A percentile compares a stretch with the other conserved stretches of the same genome.
phyloP scores from a whole-genome alignment of 2,888 invertebrate species.

The Geophilus truncorum region DNA sequence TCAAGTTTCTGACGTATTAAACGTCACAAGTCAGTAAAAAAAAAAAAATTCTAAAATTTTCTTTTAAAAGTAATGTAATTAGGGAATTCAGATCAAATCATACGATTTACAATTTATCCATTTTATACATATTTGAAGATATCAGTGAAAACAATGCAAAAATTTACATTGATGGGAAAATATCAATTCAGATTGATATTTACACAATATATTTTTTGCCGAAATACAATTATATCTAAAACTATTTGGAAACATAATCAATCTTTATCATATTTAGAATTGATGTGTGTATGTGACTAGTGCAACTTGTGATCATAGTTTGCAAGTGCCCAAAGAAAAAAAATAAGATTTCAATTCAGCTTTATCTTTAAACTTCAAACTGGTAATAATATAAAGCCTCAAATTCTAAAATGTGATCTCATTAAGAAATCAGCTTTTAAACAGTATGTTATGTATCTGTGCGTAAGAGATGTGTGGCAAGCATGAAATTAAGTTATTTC shows the following conservation, averaged over 20 bases:
- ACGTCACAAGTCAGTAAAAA: neutral
- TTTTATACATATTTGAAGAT: neutral
- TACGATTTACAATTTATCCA: too few species aligned
- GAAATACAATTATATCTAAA: neutral
- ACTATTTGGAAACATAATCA: neutral
- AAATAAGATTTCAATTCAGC: neutral
- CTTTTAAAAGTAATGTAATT: neutral
- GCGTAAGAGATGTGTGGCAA: neutral
- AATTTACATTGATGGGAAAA: neutral
- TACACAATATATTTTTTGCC: constrained; percentile 16
- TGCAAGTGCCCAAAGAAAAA: neutral
- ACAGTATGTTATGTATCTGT: neutral
- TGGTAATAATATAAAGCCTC: neutral
- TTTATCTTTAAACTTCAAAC: neutral
- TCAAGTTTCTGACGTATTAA: neutral
- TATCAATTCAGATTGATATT: constrained; percentile 20
- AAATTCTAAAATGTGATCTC: neutral
- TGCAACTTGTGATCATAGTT: neutral
- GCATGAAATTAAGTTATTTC: neutral
- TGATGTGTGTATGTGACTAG: neutral
- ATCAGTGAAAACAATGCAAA: constrained; percentile 13
- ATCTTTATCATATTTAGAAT: neutral
- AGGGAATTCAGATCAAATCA: neutral
- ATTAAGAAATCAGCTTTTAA: neutral
- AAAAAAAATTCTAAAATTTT: neutral